Percentiles rank a stretch among this genome's conserved stretches.
phyloP scores from a whole-genome alignment of 2,113 vertebrate species.

The Apus apus region DNA sequence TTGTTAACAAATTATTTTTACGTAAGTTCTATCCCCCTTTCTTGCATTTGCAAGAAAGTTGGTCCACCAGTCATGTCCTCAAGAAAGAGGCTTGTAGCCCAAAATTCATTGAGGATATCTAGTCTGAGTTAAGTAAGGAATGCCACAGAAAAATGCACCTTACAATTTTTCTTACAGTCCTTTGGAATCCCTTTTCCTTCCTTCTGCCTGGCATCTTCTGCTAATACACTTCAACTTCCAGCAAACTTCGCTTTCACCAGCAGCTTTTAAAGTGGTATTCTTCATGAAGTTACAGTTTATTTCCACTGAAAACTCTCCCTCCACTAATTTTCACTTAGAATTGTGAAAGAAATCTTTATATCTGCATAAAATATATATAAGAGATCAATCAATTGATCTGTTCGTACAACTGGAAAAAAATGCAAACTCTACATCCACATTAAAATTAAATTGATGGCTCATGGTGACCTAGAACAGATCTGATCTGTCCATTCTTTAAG shows the following conservation, averaged over 20 bases:
- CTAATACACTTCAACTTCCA: neutral
- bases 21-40: neutral
- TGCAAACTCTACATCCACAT: neutral
- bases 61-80: neutral
- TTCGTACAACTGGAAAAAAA: neutral
- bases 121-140: neutral
- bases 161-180: neutral
- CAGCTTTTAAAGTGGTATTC: neutral
- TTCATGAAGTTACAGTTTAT: neutral
- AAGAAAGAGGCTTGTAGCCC: neutral
- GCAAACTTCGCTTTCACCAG: neutral
- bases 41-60: neutral
- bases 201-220: neutral
- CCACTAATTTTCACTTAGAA: neutral
- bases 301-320: neutral
- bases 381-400: too few relatives aligned
- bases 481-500: neutral
- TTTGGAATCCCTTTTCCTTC: neutral
- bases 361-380: neutral
- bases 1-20: neutral
- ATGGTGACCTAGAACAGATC: neutral
- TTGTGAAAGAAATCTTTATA: neutral
- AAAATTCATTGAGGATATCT: neutral
- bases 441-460: neutral
- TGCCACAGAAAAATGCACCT: neutral